Percentiles rank a stretch among this genome's conserved stretches.
phyloP scores from a whole-genome alignment of 2,888 invertebrate genomes.

The Epiperipatus broadwayi region DNA sequence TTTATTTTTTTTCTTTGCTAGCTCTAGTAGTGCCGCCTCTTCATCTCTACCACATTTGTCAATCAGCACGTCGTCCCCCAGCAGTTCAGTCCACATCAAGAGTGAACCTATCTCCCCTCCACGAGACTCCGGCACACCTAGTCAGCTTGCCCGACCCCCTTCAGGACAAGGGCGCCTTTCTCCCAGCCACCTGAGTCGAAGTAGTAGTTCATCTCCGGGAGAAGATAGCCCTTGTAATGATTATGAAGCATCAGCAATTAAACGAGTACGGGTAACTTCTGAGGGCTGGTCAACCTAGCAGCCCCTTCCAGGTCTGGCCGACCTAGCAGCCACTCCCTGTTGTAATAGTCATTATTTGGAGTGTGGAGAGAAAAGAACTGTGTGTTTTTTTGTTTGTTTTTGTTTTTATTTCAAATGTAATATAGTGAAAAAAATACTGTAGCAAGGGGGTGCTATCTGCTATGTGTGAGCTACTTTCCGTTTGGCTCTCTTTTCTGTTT shows the following conservation, averaged over 20 bases:
- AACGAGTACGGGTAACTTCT: slow-evolving; percentile 56
- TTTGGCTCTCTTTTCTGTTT: no score
- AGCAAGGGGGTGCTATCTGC: no score
- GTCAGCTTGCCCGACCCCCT: slow-evolving; percentile 35
- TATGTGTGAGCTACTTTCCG: no score
- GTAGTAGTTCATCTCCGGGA: slow-evolving; percentile 34
- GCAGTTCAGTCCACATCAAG: slow-evolving; percentile 64
- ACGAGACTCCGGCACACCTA: slow-evolving; percentile 47
- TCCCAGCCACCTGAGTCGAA: slow-evolving; percentile 42
- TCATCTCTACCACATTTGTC: slow-evolving; percentile 8
- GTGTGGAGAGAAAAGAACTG: no score
- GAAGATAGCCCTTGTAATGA: slow-evolving; percentile 22
- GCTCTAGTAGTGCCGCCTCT: no score
- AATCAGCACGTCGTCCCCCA: slow-evolving; percentile 13
- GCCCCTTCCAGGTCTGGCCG: slow-evolving; percentile 18
- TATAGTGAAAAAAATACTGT: no score
- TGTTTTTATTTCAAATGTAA: no score
- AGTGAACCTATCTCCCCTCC: slow-evolving; percentile 89
- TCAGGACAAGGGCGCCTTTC: slow-evolving; percentile 24
- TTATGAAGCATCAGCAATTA: slow-evolving; percentile 36
- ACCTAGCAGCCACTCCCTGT: no score
- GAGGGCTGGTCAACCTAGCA: slow-evolving; percentile 55
- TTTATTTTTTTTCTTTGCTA: no score
- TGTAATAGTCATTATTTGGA: no score
- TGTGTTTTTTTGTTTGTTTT: no score